Conservation (phyloP, 2,113 vertebrate genomes). For the Echinops telfairi region DNA sequence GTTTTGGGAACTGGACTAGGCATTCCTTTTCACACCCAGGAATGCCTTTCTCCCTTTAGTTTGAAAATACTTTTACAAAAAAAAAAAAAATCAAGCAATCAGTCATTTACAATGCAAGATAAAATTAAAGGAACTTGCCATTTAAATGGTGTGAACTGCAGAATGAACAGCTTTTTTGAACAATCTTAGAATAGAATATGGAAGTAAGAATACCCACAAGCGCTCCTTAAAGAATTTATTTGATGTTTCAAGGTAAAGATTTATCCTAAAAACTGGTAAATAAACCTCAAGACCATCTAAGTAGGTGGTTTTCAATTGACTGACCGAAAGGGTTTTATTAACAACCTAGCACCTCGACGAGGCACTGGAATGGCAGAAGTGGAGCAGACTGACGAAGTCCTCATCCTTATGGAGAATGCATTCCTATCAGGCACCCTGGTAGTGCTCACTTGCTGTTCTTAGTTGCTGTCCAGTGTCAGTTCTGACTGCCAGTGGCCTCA, state of each 20-base stretch:
- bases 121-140: constrained; percentile 60
- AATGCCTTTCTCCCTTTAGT: not conserved
- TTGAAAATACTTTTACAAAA: not conserved
- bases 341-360: not conserved
- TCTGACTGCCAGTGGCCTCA: not conserved
- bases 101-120: not conserved
- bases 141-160: not conserved
- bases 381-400: not conserved
- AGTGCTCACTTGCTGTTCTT: not conserved
- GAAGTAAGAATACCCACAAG: not conserved
- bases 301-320: not conserved
- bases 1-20: not conserved
- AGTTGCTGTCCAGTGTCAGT: not conserved
- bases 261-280: not conserved
- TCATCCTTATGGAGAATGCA: not conserved
- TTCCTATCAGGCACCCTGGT: not conserved
- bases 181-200: constrained; percentile 15
- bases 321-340: not conserved
- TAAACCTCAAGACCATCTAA: not conserved
- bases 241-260: not conserved
- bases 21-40: not conserved
- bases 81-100: not conserved
- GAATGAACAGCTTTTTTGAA: constrained; percentile 20
- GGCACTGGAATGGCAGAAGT: not conserved
- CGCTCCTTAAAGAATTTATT: not conserved